These are phyloP conservation scores for Pseudanteris insignis DNA, from an alignment of 2,888 invertebrate species.

Conservation along the genomic window DNA sequence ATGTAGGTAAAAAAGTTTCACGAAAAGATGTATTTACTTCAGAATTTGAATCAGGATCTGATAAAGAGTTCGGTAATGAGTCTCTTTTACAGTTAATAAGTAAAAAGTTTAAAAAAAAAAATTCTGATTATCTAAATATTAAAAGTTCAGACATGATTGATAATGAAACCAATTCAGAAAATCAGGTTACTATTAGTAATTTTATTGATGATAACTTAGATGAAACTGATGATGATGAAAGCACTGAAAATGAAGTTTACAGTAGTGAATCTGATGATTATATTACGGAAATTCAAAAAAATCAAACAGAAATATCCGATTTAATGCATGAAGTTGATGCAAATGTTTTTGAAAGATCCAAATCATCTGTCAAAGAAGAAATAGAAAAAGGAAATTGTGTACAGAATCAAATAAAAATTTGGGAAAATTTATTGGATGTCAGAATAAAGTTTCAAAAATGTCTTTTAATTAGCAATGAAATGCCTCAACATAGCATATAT, in stretches of 20 bases:
- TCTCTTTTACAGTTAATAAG: no score
- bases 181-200: neutral
- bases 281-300: no score
- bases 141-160: neutral
- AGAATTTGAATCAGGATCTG: conserved; percentile 43
- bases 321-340: conserved; percentile 5
- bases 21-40: conserved; percentile 67
- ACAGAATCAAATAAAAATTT: conserved; percentile 77
- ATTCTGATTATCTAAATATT: neutral
- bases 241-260: conserved; percentile 21
- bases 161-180: conserved; percentile 19
- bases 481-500: conserved; percentile 75
- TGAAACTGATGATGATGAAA: conserved; percentile 31
- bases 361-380: conserved; percentile 69
- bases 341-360: conserved; percentile 66
- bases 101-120: no score
- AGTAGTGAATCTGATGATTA: conserved; percentile 12
- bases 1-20: conserved; percentile 77
- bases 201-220: conserved; percentile 28
- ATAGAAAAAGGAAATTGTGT: conserved; percentile 76
- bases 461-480: conserved; percentile 77
- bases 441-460: conserved; percentile 89
- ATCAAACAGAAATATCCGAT: neutral
- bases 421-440: conserved; percentile 87
- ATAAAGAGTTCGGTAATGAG: neutral